These are phyloP conservation scores for Pseudorhiza aurosa DNA, from an alignment of 30 jellyfish, hydroid and myxozoan species.

Conservation along the genomic window DNA sequence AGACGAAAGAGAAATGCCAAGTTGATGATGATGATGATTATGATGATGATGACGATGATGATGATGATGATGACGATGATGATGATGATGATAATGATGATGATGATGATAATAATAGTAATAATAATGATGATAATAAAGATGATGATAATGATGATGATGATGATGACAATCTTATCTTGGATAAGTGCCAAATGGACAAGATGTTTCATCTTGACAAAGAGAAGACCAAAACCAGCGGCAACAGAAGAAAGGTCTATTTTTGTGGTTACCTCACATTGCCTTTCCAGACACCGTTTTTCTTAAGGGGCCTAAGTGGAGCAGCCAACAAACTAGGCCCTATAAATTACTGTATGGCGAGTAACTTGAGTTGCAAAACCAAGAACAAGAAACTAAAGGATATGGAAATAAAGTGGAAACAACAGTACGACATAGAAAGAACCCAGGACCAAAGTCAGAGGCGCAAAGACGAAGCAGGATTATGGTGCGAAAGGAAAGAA, in stretches of 20 bases:
- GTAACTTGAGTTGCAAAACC: background rate
- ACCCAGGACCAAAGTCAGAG: conserved; percentile 4
- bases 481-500: background rate
- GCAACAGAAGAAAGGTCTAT: background rate
- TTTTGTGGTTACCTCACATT: background rate
- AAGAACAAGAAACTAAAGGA: background rate
- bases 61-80: too few relatives aligned
- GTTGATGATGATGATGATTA: too few relatives aligned
- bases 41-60: too few relatives aligned
- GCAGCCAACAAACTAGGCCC: background rate
- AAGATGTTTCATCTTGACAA: background rate
- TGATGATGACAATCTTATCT: background rate
- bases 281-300: conserved; percentile 1
- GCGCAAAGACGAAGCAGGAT: background rate
- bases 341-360: background rate
- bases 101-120: too few relatives aligned
- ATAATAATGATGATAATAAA: background rate
- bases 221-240: background rate
- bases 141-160: conserved; percentile 8
- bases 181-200: background rate
- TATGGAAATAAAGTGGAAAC: background rate
- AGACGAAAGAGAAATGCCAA: too few relatives aligned
- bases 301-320: background rate
- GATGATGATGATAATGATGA: too few relatives aligned
- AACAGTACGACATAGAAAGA: background rate